Evolutionary conservation across 2,797 vertebrate genomes (phyloP), one percentile per base, ranked within the genome.

Genomic region (Anolis apletophallus): DNA sequence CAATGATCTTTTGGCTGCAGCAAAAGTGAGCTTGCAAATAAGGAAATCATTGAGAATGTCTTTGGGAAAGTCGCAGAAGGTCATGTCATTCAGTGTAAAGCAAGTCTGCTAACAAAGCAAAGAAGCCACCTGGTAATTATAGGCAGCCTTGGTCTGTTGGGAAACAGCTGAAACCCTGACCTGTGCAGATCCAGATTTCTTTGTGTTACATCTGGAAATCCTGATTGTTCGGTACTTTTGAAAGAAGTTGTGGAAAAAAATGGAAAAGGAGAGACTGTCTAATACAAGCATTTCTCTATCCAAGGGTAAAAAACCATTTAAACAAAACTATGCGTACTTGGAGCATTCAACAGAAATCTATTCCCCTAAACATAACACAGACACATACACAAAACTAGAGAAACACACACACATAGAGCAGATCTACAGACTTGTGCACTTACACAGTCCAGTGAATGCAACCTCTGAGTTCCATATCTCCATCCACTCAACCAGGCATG

Each of bases 1-100:
- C 36, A 59, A 64, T 88, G 75, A 81, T 87, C 13, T 71, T 88
- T 34, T 74, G 68, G 14, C 36, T 80, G 1, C 17, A 19, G 78
- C 80, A 82, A 90, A 89, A 91, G 80, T n/a, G 16, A n/a, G 50
- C 59, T 59, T 74, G 2, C 64, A 87, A 80, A n/a, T 61, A n/a
- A 2, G 7, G 81, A 90, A 88, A 76, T 23, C 10, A 13, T 14
- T 81, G 54, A 78, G 3, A 3, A 2, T 89, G 40, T 16, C 0
- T 84, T 84, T 74, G 0, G 2, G 84, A 83, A 68, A 29, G 61
- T 78, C 78, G 40, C 23, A 23, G 83, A 85, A 85, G 84, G 74
- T 85, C n/a, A 76, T 1, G 9, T 5, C 5, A 40, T 74, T 84
- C n/a, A 5, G 5, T n/a, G 0, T 0, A 11, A 77, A 87, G 50